These are phyloP conservation scores for Parazoanthus darwini DNA, from an alignment of 92 coral and sea anemone species.

Conservation along the genomic window DNA sequence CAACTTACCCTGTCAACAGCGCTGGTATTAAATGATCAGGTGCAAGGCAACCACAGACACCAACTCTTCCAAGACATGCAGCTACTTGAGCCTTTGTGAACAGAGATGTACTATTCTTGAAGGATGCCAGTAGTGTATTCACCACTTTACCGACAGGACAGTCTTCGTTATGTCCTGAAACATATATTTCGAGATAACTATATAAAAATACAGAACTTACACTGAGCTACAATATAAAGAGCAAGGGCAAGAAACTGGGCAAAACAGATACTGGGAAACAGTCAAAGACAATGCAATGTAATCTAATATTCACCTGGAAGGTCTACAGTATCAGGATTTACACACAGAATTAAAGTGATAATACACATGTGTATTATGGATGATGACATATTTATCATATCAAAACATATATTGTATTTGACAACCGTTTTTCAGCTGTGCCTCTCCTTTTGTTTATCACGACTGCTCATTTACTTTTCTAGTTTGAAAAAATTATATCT, in stretches of 20 bases:
- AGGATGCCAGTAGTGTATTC: conserved; percentile 56
- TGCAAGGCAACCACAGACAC: conserved; percentile 73
- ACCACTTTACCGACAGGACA: conserved; percentile 71
- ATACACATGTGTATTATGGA: no score
- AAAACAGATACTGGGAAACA: background rate
- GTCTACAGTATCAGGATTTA: no score
- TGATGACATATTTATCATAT: no score
- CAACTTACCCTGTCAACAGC: conserved; percentile 61
- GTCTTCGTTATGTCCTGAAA: conserved; percentile 45
- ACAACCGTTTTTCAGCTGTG: no score
- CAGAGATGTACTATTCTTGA: conserved; percentile 67
- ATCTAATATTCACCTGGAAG: no score
- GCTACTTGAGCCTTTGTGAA: conserved; percentile 58
- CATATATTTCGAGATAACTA: background rate
- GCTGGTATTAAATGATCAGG: conserved; percentile 68
- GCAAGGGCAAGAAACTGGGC: background rate
- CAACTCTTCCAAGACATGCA: conserved; percentile 67
- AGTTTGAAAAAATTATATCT: no score
- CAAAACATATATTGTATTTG: no score
- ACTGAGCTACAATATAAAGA: background rate
- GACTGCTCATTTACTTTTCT: no score
- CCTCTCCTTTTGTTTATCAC: no score
- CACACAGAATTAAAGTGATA: no score
- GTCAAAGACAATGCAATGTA: no score
- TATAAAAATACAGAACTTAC: background rate